A percentile compares a stretch with the other conserved stretches of the same genome.
Evolutionary conservation across 2,797 vertebrate genomes (phyloP).

Genomic region (Lerista edwardsae): DNA sequence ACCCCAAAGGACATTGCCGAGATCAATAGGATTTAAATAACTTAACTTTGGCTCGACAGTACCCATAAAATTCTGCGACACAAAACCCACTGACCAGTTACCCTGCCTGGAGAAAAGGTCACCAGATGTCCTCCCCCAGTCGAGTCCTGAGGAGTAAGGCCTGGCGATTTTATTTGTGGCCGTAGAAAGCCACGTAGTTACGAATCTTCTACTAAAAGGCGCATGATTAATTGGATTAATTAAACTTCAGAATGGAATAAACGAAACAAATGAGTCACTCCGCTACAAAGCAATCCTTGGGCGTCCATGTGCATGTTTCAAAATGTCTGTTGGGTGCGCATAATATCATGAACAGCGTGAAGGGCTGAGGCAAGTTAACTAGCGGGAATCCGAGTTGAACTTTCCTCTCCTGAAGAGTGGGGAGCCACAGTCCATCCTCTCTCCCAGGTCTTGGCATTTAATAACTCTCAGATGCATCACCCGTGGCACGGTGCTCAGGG

Average conservation of each 20-base stretch:
- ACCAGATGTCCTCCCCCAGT: neutral
- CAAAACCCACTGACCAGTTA: neutral
- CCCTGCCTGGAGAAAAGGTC: neutral
- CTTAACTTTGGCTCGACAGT: neutral
- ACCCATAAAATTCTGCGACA: neutral
- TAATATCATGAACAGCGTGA: neutral
- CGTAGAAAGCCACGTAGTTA: conserved; percentile 43
- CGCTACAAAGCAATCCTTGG: conserved; percentile 40
- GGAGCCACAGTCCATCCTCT: too few species aligned
- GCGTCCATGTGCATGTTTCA: conserved; percentile 32
- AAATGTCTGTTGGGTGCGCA: neutral
- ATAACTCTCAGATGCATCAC: too few species aligned
- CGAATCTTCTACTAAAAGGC: conserved; percentile 45
- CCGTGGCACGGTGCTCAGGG: too few species aligned
- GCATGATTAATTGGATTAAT: conserved; percentile 62
- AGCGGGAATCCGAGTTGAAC: neutral
- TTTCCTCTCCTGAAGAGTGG: too few species aligned
- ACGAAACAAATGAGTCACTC: conserved; percentile 60
- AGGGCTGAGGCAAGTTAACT: neutral
- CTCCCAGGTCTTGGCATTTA: too few species aligned
- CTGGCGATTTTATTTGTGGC: conserved; percentile 40
- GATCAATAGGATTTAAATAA: neutral
- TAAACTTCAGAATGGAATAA: conserved; percentile 63
- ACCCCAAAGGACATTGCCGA: neutral
- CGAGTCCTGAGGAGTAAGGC: conserved; percentile 36